Percentiles rank a stretch among this genome's conserved stretches.
These are phyloP conservation scores for Austrofundulus limnaeus DNA, from an alignment of 2,113 vertebrate genomes.

Conservation along the genomic window DNA sequence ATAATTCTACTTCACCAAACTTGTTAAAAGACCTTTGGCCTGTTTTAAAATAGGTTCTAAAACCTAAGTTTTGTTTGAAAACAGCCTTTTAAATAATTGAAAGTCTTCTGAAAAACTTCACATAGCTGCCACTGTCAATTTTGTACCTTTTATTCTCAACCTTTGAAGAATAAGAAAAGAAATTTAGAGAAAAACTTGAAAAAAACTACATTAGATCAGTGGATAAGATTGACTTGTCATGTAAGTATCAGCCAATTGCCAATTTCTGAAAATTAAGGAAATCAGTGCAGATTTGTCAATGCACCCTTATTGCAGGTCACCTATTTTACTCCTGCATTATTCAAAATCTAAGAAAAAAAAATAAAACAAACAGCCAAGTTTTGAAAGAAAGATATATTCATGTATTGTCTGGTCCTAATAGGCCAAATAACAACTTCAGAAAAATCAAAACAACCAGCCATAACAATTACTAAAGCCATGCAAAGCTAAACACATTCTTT, in stretches of 20 bases:
- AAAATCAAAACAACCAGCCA: not conserved
- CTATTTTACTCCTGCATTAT: no score
- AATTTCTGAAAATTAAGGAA: no score
- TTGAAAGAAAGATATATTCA: no score
- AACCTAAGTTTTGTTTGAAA: not conserved
- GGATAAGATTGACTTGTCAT: no score
- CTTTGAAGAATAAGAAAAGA: not conserved
- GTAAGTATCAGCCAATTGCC: no score
- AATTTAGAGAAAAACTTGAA: no score
- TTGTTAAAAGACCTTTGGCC: not conserved
- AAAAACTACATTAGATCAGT: not conserved
- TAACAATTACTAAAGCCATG: not conserved
- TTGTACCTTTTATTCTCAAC: not conserved
- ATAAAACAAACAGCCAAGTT: no score
- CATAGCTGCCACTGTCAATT: not conserved
- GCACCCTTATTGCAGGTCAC: no score
- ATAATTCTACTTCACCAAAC: slow-evolving; percentile 1
- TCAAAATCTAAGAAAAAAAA: no score
- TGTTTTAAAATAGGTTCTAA: not conserved
- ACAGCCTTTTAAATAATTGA: not conserved
- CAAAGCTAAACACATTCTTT: not conserved
- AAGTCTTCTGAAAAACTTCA: not conserved
- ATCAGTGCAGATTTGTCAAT: no score
- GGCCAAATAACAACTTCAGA: no score
- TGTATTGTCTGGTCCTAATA: no score